Evolutionary conservation across 2,113 vertebrate genomes (phyloP), one percentile per base, ranked within the genome.

Genomic region (Heterotis niloticus): DNA sequence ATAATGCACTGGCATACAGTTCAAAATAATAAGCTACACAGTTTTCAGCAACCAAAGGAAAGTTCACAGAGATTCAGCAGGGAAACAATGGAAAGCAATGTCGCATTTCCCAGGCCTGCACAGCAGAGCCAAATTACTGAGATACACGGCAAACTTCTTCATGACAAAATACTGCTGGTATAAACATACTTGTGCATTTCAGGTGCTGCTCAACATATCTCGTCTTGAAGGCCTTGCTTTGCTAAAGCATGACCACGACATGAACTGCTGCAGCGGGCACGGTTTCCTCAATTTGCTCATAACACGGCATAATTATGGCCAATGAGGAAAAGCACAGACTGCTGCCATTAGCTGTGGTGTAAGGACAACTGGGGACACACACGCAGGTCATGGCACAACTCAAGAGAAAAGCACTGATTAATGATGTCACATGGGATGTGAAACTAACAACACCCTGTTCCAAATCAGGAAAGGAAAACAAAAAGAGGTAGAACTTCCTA

Each of bases 301-400:
- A 52, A 23, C 52, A 72, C 52, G 18, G 14, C 44, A 52, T 26
- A 54, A 72, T 70, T 70, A 72, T 26, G 54, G 70, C 44, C 18
- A 9, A 44, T 7, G 7, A 44, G 70, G 23, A 72, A 56, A 72
- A 72, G 28, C 12, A 26, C 12, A 59, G 11, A 24, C 57, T 74
- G 26, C 54, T 59, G 71, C 23, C n/a, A 57, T 59, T 74, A 51
- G 24, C 71, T 52, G 20, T 10, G 52, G 11, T 20, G 26, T 13
- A 28, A 57, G 52, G 10, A 23, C 23, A 52, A n/a, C 59, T 20
- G 52, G 34, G 34, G 34, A 66, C 20, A 65, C 51, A 74, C 60
- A 64, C 66, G 71, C 88, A 70, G 78, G 89, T 81, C 23, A 75
- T 80, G 81, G 80, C 86, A 79, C 7, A 87, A 80, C 28, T 17